A percentile compares a stretch with the other conserved stretches of the same genome.
Evolutionary conservation across 2,797 vertebrate genomes (phyloP).

Genomic region (Siniperca undulata): DNA sequence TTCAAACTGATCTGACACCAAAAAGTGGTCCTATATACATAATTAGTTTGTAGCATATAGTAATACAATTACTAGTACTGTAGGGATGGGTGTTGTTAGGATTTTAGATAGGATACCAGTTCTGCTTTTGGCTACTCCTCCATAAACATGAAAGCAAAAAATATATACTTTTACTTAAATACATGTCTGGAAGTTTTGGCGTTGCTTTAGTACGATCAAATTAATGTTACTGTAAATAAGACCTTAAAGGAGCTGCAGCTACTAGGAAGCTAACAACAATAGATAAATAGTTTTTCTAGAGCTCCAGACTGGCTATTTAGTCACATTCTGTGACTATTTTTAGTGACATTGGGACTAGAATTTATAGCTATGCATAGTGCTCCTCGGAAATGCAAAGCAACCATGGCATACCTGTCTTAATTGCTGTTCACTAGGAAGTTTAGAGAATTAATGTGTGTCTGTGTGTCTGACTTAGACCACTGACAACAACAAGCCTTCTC

Average conservation of each 20-base stretch:
- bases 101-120: neutral
- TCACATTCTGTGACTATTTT: slow-evolving; percentile 5
- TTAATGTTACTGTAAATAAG: neutral
- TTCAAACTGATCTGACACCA: neutral
- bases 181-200: neutral
- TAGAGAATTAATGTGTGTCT: neutral
- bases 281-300: neutral
- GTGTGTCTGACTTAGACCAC: neutral
- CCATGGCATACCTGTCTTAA: neutral
- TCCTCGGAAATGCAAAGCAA: neutral
- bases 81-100: neutral
- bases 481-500: slow-evolving; percentile 18
- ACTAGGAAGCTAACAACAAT: neutral
- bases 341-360: neutral
- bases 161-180: neutral
- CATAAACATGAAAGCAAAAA: neutral
- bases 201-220: neutral
- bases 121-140: neutral
- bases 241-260: neutral
- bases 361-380: neutral
- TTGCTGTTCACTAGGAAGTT: slow-evolving; percentile 4
- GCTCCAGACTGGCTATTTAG: neutral
- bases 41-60: neutral
- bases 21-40: neutral
- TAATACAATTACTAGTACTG: neutral